Evolutionary conservation across 2,797 vertebrate species (phyloP), one percentile per base, ranked within the genome.

Genomic region (Varecia variegata): DNA sequence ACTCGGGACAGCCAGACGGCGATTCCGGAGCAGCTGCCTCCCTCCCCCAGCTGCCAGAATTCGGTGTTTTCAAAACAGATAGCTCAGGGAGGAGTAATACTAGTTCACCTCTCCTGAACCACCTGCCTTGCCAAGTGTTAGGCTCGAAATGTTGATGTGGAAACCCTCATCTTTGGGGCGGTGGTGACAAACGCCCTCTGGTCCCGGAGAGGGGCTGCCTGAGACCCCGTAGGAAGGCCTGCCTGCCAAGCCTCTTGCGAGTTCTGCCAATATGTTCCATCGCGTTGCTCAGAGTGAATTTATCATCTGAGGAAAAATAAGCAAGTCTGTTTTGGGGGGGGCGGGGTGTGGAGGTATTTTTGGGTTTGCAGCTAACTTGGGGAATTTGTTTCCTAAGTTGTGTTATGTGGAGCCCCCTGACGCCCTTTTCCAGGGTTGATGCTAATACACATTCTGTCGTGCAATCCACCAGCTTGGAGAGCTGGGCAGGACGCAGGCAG

Each of bases 241-340:
- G 45, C 40, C 40, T 2, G 68, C 87, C 83, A 82, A 50, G n/a
- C 8, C 4, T 8, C 20, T 40, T 14, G 10, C 1, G 0, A 27
- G 50, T 47, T n/a, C 47, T 0, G 14, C 93, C 84, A 38, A 1
- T 32, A 7, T 1, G 12, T 15, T 58, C 76, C 11, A 6, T 79
- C 73, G 8, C 0, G 0, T 0, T 3, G 11, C 20, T 32, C 38
- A 32, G 5, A 17, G 47, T 0, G 10, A 52, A 40, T 74, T 67
- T 40, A 54, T 45, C 20, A 3, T 38, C 54, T 8, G 13, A 70
- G 43, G 43, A 27, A 21, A 20, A 38, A 47, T 3, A 25, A 71
- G 30, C 52, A 12, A 23, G 60, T 23, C 35, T 52, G 20, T 20
- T 54, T 54, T 21, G 2, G 5, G 47, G 47, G 47, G 47, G 47